These are phyloP conservation scores for Clarias platycephalus DNA, from an alignment of 2,797 vertebrate species.

Conservation along the genomic window DNA sequence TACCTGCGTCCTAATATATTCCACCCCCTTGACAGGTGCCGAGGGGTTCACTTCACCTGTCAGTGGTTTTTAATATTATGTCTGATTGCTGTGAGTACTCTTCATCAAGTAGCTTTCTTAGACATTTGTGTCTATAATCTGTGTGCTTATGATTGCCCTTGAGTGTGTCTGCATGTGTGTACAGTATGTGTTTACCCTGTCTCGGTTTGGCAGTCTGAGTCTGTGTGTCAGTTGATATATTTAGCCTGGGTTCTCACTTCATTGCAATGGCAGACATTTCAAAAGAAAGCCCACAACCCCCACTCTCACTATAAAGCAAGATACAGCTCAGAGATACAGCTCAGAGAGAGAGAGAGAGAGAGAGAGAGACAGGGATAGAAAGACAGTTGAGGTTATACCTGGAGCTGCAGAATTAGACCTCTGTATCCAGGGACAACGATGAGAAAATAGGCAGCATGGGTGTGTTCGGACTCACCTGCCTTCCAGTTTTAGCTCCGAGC, in stretches of 20 bases:
- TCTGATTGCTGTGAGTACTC: no score
- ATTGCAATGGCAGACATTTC: conserved; percentile 77
- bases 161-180: conserved; percentile 26
- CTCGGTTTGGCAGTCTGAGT: conserved; percentile 70
- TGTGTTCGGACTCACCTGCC: conserved; percentile 33
- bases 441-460: conserved; percentile 20
- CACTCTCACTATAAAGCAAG: conserved; percentile 53
- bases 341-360: neutral
- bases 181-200: conserved; percentile 61
- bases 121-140: neutral
- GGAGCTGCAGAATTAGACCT: conserved; percentile 50
- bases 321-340: conserved; percentile 27
- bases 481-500: conserved; percentile 27
- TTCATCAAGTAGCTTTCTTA: neutral
- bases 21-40: no score
- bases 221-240: conserved; percentile 80
- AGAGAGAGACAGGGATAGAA: conserved; percentile 20
- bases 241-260: conserved; percentile 77
- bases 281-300: conserved; percentile 39
- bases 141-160: conserved; percentile 13
- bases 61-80: no score
- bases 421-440: conserved; percentile 62
- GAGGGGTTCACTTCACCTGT: no score
- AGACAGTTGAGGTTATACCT: conserved; percentile 36
- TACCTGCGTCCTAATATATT: no score